phyloP scores from a whole-genome alignment of 2,113 vertebrate genomes.

The Azemiops feae region DNA sequence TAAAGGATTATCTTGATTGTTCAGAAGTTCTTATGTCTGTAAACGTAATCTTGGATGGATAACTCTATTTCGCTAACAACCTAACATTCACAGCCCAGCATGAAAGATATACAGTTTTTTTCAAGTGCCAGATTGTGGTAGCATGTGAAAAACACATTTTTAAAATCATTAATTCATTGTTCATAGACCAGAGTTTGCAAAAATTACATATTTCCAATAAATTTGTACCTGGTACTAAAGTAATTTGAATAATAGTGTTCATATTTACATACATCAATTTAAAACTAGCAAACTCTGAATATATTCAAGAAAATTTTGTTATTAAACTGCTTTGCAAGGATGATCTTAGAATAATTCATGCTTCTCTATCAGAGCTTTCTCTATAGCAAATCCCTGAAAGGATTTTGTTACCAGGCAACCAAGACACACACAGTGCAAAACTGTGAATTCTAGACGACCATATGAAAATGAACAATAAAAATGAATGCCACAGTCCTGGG shows the following conservation, averaged over 20 bases:
- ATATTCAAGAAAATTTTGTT: not conserved
- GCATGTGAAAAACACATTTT: not conserved
- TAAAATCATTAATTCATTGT: not conserved
- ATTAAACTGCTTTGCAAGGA: slow-evolving; percentile 14
- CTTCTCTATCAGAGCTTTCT: slow-evolving; percentile 37
- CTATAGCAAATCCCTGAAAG: slow-evolving; percentile 53
- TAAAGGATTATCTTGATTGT: slow-evolving; percentile 9
- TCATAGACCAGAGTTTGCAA: not conserved
- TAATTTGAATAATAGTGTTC: not conserved
- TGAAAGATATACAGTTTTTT: not conserved
- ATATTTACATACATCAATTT: slow-evolving; percentile 2
- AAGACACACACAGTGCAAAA: slow-evolving; percentile 41
- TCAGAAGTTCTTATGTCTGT: slow-evolving; percentile 8
- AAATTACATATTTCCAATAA: not conserved
- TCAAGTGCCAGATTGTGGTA: not conserved
- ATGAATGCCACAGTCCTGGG: not conserved
- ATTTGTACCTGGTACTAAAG: not conserved
- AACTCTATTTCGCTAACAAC: not conserved
- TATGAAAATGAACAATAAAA: slow-evolving; percentile 14
- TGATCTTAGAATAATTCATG: slow-evolving; percentile 29
- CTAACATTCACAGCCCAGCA: not conserved
- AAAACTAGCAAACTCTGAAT: not conserved
- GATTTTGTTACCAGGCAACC: slow-evolving; percentile 66
- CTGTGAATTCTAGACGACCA: slow-evolving; percentile 48
- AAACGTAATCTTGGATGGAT: slow-evolving; percentile 14